These are phyloP conservation scores for Endotricha flammealis DNA, from an alignment of 2,888 invertebrate species.

Conservation along the genomic window DNA sequence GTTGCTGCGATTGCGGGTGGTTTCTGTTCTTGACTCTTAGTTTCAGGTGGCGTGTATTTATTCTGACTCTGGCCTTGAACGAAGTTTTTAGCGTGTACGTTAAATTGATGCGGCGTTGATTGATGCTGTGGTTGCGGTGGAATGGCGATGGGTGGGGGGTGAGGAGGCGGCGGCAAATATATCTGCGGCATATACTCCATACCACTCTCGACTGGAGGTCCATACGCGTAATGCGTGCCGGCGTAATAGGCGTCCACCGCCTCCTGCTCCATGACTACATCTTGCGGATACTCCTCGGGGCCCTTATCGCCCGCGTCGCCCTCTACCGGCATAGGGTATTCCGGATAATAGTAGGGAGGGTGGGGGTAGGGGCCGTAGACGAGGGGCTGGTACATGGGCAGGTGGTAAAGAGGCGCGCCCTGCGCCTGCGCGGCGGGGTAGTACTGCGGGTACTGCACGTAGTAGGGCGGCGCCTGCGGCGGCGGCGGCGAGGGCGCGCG, in stretches of 20 bases:
- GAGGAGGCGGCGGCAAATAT: slow-evolving; percentile 60
- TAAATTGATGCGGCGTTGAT: slow-evolving; percentile 62
- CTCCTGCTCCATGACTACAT: slow-evolving; percentile 71
- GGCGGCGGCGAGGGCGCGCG: slow-evolving; percentile 57
- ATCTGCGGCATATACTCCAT: slow-evolving; percentile 67
- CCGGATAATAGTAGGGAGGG: slow-evolving; percentile 68
- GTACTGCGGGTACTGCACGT: slow-evolving; percentile 69
- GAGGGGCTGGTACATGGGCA: slow-evolving; percentile 71
- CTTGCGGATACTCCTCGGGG: slow-evolving; percentile 66
- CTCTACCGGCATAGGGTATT: slow-evolving; percentile 66
- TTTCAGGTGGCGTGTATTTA: slow-evolving; percentile 44
- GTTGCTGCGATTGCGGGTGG: slow-evolving; percentile 33
- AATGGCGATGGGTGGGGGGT: slow-evolving; percentile 48
- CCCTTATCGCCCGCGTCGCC: slow-evolving; percentile 61
- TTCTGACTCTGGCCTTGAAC: slow-evolving; percentile 60
- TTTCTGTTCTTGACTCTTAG: slow-evolving; percentile 42
- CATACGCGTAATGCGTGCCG: slow-evolving; percentile 59
- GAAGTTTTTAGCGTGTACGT: slow-evolving; percentile 73
- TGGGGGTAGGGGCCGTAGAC: slow-evolving; percentile 68
- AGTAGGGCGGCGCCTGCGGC: slow-evolving; percentile 53
- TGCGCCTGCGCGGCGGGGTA: slow-evolving; percentile 73
- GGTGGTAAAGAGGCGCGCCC: slow-evolving; percentile 72
- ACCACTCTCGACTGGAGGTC: slow-evolving; percentile 54
- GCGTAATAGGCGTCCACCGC: slow-evolving; percentile 71
- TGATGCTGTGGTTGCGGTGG: slow-evolving; percentile 49